These are phyloP conservation scores for Hyles lineata DNA, from an alignment of 2,888 invertebrate genomes.

Conservation along the genomic window DNA sequence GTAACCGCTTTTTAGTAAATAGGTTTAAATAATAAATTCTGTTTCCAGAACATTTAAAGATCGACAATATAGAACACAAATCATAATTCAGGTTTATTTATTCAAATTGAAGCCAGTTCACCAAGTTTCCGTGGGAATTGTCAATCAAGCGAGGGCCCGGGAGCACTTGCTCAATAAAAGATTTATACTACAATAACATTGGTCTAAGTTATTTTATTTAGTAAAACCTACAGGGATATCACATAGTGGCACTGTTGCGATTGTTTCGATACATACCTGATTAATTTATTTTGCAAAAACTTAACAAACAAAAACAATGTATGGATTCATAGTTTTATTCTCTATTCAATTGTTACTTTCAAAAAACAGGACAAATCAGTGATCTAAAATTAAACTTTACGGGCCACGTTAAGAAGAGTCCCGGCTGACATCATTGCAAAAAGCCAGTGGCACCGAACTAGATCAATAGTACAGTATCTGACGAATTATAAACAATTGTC, in stretches of 20 bases:
- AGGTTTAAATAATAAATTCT: too few relatives aligned
- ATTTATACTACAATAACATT: not conserved
- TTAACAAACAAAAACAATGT: too few relatives aligned
- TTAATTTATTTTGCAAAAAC: too few relatives aligned
- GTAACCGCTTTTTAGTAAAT: too few relatives aligned
- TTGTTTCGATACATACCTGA: too few relatives aligned
- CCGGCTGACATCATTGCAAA: slow-evolving; percentile 17
- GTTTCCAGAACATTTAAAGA: not conserved
- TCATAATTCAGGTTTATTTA: not conserved
- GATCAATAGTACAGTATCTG: slow-evolving; percentile 43
- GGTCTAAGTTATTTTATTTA: not conserved
- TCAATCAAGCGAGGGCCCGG: not conserved
- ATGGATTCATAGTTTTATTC: too few relatives aligned
- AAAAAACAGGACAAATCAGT: not conserved
- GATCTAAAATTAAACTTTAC: not conserved
- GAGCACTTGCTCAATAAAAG: not conserved
- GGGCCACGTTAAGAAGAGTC: slow-evolving; percentile 1
- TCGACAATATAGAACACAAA: not conserved
- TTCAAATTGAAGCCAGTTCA: slow-evolving; percentile 2
- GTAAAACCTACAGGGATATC: too few relatives aligned
- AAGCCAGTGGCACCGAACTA: slow-evolving; percentile 38
- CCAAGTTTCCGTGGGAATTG: slow-evolving; percentile 3
- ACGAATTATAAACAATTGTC: slow-evolving; percentile 48
- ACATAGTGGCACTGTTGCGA: too few relatives aligned
- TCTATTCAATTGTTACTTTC: too few relatives aligned